Conservation (phyloP, 2,113 vertebrate genomes). For the Elephas maximus region DNA sequence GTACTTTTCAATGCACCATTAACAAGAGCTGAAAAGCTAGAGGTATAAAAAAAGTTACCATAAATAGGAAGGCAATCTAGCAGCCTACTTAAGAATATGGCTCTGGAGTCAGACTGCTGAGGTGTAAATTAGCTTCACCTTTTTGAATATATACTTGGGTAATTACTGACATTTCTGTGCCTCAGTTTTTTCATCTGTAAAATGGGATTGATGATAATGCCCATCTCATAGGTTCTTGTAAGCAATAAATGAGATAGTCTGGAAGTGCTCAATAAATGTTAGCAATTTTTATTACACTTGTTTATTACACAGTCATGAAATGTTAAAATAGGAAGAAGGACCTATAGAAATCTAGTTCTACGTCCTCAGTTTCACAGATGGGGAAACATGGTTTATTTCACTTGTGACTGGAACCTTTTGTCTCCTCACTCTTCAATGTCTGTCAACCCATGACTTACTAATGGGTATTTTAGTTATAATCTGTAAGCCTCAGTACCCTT, state of each 20-base stretch:
- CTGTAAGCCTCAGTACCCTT: neutral
- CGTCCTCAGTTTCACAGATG: conserved; percentile 13
- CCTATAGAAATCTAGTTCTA: neutral
- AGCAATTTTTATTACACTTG: conserved; percentile 48
- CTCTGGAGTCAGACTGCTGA: neutral
- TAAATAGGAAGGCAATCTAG: no score
- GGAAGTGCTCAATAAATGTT: conserved; percentile 8
- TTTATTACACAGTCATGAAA: conserved; percentile 19
- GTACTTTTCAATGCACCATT: neutral
- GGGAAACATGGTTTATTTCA: neutral
- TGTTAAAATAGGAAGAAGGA: neutral
- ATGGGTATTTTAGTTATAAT: neutral
- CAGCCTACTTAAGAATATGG: neutral
- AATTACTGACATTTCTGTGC: neutral
- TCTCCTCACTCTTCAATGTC: neutral
- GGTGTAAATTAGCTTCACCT: neutral
- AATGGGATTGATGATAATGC: neutral
- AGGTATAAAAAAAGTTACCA: neutral
- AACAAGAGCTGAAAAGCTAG: neutral
- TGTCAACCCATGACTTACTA: neutral
- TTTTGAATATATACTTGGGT: neutral
- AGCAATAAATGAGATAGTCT: neutral
- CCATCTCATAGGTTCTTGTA: neutral
- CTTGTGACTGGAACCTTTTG: neutral
- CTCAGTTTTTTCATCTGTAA: neutral